Conservation (phyloP, 2,113 vertebrate species). For the Cercocebus atys region DNA sequence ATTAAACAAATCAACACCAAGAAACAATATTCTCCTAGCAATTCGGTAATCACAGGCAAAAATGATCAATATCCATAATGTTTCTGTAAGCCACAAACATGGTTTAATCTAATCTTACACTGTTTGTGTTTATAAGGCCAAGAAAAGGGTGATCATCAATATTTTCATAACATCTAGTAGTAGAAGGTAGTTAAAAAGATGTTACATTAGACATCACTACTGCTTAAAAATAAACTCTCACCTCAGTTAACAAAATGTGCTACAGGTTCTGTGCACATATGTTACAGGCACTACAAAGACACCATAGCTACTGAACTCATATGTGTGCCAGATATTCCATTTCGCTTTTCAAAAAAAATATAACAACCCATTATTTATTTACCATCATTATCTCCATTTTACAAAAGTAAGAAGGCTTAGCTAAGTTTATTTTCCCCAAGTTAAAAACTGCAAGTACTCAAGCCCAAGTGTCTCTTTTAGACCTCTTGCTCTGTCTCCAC, state of each 20-base stretch:
- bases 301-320: not conserved
- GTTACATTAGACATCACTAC: not conserved
- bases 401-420: not conserved
- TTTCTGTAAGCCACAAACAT: not conserved
- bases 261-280: no score
- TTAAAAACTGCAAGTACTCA: not conserved
- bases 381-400: not conserved
- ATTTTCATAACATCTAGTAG: not conserved
- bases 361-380: not conserved
- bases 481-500: not conserved
- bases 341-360: conserved; percentile 3
- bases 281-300: not conserved
- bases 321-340: not conserved
- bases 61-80: not conserved
- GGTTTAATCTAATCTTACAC: not conserved
- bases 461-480: not conserved
- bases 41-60: not conserved
- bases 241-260: not conserved
- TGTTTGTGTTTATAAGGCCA: not conserved
- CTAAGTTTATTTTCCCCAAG: not conserved
- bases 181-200: not conserved
- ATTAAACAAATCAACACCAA: not conserved
- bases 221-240: not conserved
- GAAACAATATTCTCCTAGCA: not conserved
- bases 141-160: not conserved